Evolutionary conservation across 1,140 invertebrate genomes (phyloP).

Genomic region (Oppia nitens): DNA sequence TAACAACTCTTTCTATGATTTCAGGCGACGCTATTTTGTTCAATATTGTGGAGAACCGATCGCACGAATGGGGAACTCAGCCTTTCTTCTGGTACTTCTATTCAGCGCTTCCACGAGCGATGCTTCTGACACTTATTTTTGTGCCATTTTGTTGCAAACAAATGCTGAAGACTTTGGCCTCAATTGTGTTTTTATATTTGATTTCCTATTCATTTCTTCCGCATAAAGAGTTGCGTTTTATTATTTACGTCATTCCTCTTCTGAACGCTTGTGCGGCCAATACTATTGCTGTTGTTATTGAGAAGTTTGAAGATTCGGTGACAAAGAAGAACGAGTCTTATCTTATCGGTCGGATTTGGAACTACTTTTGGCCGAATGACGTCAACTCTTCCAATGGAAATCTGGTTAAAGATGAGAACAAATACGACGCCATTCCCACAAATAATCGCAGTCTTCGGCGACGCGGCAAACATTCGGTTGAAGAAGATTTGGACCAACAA

Average conservation of each 20-base stretch:
- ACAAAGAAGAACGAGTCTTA: not conserved
- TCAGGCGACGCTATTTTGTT: slow-evolving; percentile 61
- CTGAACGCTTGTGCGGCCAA: slow-evolving; percentile 74
- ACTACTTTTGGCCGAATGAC: not conserved
- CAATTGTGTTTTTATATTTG: slow-evolving; percentile 62
- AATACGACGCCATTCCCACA: not conserved
- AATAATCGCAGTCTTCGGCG: not conserved
- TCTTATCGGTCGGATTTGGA: not conserved
- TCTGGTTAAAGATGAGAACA: not conserved
- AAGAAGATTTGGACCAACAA: slow-evolving; percentile 2
- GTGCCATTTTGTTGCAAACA: slow-evolving; percentile 50
- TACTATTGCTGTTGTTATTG: not conserved
- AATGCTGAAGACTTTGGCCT: slow-evolving; percentile 48
- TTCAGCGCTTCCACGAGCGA: slow-evolving; percentile 76
- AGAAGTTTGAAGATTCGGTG: slow-evolving; percentile 5
- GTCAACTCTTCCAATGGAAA: not conserved
- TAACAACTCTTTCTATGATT: not conserved
- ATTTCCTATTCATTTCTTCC: slow-evolving; percentile 82
- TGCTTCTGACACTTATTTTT: slow-evolving; percentile 62
- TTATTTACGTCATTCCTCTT: slow-evolving; percentile 88
- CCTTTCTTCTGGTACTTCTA: slow-evolving; percentile 98
- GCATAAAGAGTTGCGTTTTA: slow-evolving; percentile 95
- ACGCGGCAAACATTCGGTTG: not conserved
- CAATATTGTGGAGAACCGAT: slow-evolving; percentile 85
- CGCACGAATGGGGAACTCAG: slow-evolving; percentile 83